phyloP scores from a whole-genome alignment of 1,140 invertebrate species.

The Brachionus angularis region DNA sequence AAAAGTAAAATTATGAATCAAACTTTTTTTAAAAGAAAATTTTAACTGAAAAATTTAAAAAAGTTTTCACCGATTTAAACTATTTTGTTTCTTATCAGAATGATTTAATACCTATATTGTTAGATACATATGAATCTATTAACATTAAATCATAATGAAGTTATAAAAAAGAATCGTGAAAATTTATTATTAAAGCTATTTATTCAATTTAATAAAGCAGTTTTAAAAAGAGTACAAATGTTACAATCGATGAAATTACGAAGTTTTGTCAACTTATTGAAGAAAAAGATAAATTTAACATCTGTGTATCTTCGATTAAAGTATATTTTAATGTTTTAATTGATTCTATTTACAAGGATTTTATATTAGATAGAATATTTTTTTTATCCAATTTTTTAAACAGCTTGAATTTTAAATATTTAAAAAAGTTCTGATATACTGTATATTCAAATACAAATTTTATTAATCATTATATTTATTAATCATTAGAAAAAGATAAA shows the following conservation, averaged over 20 bases:
- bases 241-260: background rate
- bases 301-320: too few species aligned
- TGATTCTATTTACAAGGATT: too few species aligned
- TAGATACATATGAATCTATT: slow-evolving; percentile 16
- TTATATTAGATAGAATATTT: too few species aligned
- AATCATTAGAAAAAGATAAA: too few species aligned
- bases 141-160: slow-evolving; percentile 26
- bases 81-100: slow-evolving; percentile 36
- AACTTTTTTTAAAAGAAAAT: slow-evolving; percentile 3
- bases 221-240: background rate
- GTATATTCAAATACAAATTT: too few species aligned
- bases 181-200: slow-evolving; percentile 5
- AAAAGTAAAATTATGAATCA: background rate
- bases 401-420: too few species aligned
- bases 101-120: slow-evolving; percentile 5
- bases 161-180: slow-evolving; percentile 12
- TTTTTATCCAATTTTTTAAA: too few species aligned
- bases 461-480: too few species aligned
- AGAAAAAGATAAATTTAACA: background rate
- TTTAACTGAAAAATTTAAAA: slow-evolving; percentile 6
- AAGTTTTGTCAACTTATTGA: background rate
- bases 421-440: too few species aligned
- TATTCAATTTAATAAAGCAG: slow-evolving; percentile 34
- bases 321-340: too few species aligned
- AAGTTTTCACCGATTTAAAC: slow-evolving; percentile 11